Evolutionary conservation across 2,888 invertebrate species (phyloP), one percentile per base, ranked within the genome.

Genomic region (Mechanitis mazaeus): DNA sequence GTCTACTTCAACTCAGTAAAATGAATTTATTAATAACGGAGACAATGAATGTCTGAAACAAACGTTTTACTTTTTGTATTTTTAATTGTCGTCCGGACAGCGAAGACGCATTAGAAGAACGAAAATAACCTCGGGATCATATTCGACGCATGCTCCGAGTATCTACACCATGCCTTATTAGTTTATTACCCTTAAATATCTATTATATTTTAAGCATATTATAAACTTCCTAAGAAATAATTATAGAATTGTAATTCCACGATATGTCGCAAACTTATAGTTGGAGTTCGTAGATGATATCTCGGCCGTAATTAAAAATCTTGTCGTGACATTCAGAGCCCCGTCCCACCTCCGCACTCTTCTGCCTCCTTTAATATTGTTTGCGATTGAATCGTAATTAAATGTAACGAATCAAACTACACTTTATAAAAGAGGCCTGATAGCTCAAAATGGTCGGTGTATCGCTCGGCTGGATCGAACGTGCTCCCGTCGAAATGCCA

Each of bases 21-120:
- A 90, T 90, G 89, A 90, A 90, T 89, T 90, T 90, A 90, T 90
- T 90, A 90, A 90, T 90, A 90, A 87, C 89, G 77, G 82, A 90
- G 90, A 90, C 90, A 90, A 90, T 90, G 90, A 89, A 88, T 85
- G 90, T 87, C 89, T 90, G 87, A 87, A 89, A 88, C 87, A 83
- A 88, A 85, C 84, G 86, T 79, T 84, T 81, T 81, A 85, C 83
- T 89, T 88, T 89, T 89, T 89, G 85, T 90, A 87, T 90, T 90
- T 90, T 90, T 89, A 90, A 90, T 90, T 90, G 90, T 88, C 82
- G 84, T 84, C 86, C 81, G 85, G 80, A 86, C 87, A 85, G 80
- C 81, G 85, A 84, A 86, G 81, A 83, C 84, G 81, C 90, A 89
- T 90, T 90, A 88, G 88, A 87, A 81, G 83, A 82, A 85, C 90